These are phyloP conservation scores for Myiopsitta monachus DNA, from an alignment of 2,113 vertebrate species.

Conservation along the genomic window DNA sequence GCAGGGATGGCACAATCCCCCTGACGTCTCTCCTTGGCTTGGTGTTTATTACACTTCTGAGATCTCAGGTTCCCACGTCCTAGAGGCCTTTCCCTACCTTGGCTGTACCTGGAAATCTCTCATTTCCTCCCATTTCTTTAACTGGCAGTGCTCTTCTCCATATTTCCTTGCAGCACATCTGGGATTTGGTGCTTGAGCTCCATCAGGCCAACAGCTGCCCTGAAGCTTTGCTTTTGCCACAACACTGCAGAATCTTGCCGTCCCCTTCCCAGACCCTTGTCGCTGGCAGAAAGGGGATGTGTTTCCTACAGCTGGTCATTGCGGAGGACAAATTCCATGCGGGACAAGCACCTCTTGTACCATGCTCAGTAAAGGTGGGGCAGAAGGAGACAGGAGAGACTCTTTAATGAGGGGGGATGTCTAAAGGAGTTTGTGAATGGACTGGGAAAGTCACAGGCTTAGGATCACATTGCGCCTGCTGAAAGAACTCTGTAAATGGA, in stretches of 20 bases:
- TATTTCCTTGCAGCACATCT: background rate
- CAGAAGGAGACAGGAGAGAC: background rate
- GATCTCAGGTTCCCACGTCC: fast-evolving
- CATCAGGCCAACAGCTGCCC: background rate
- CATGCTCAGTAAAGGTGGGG: background rate
- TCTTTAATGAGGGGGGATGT: background rate
- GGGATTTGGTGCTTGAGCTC: background rate
- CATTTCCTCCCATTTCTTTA: background rate
- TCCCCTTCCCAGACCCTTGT: background rate
- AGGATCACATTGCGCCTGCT: slow-evolving; percentile 24
- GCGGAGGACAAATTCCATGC: background rate
- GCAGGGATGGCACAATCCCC: background rate
- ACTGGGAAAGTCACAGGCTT: slow-evolving; percentile 34
- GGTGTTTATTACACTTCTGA: background rate
- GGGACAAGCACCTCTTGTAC: background rate
- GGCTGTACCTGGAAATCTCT: background rate
- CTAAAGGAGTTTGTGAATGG: slow-evolving; percentile 42
- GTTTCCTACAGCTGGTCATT: background rate
- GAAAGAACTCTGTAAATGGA: slow-evolving; percentile 50
- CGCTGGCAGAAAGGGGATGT: background rate
- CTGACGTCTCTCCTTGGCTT: background rate
- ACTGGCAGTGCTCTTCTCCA: fast-evolving
- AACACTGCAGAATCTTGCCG: background rate
- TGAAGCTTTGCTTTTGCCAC: background rate
- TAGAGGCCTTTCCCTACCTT: background rate